Base-by-base conservation (phyloP, 2,113 vertebrate genomes). In the Notiomystis cincta region DNA sequence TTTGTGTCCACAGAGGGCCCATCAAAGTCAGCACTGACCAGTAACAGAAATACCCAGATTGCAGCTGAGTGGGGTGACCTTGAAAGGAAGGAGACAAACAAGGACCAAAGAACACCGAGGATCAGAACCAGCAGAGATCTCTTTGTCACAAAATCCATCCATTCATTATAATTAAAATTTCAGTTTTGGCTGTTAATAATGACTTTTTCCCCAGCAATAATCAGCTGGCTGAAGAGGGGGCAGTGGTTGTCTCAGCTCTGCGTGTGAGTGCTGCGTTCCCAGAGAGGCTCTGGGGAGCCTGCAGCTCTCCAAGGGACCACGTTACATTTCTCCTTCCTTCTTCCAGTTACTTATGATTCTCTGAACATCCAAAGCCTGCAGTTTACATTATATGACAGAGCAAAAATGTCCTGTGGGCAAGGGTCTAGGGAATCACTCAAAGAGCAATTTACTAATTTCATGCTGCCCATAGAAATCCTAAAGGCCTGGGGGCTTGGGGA, bases 381-480 rank as follows among this genome's bases (percentile, higher is more conserved):
- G 90, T 93, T 96, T 66, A 90, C 78, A 57, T 45, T 50, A 20
- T 28, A 70, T 73, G 93, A 94, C 93, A 84, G 86, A 90, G 84
- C 38, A 84, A 76, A 92, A 81, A 76, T 66, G 33, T 96, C 85
- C 88, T 70, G 24, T 93, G 89, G 87, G 58, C 83, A 94, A 78
- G 57, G 90, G 86, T 76, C 95, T 94, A 81, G 94, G 88, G 90
- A 91, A 93, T 81, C 89, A 87, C 76, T 96, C 82, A 95, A 95
- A 95, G 5, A 92, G 72, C 85, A 89, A 85, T 85, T 95, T 87
- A 48, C 56, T 96, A 11, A 71, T 87, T 97, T 90, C 78, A 38
- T 54, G 79, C 90, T 94, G 69, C 76, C 71, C 1, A 5, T 11
- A 86, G 82, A 82, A 81, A 61, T 66, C 62, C 82, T 69, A 16